Percentiles rank a stretch among this genome's conserved stretches.
Conservation (phyloP, 2,888 invertebrate species). For the Hybos culiciformis region DNA sequence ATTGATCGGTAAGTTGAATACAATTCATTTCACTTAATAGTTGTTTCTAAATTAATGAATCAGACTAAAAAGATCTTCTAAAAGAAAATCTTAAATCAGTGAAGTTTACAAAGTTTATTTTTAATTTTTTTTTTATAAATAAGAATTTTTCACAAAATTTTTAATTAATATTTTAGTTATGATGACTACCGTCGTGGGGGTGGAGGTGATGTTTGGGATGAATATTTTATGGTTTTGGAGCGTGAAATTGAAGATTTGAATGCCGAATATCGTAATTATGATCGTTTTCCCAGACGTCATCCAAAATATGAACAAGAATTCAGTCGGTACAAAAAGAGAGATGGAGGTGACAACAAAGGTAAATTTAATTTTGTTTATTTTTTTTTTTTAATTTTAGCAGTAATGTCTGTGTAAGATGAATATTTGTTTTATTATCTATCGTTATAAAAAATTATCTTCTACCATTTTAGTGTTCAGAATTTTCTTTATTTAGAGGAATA, state of each 20-base stretch:
- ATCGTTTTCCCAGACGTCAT: conserved; percentile 5
- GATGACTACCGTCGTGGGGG: background rate
- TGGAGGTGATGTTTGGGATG: conserved; percentile 6
- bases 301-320: conserved; percentile 2
- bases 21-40: background rate
- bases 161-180: background rate
- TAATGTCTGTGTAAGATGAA: too few species aligned
- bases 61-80: too few species aligned
- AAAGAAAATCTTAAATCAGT: too few species aligned
- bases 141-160: background rate
- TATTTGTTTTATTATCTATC: too few species aligned
- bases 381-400: too few species aligned
- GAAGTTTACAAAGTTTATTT: too few species aligned
- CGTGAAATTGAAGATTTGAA: conserved; percentile 9
- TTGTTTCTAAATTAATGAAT: too few species aligned
- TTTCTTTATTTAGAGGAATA: too few species aligned
- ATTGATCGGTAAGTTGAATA: background rate
- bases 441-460: too few species aligned
- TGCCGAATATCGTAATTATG: conserved; percentile 8
- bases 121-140: background rate
- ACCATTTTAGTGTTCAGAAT: too few species aligned
- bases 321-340: background rate
- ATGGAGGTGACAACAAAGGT: too few species aligned
- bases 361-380: too few species aligned
- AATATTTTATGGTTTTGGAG: conserved; percentile 5